Percentiles rank a stretch among this genome's conserved stretches.
phyloP scores from a whole-genome alignment of 2,797 vertebrate species.

The Peromyscus attwateri region DNA sequence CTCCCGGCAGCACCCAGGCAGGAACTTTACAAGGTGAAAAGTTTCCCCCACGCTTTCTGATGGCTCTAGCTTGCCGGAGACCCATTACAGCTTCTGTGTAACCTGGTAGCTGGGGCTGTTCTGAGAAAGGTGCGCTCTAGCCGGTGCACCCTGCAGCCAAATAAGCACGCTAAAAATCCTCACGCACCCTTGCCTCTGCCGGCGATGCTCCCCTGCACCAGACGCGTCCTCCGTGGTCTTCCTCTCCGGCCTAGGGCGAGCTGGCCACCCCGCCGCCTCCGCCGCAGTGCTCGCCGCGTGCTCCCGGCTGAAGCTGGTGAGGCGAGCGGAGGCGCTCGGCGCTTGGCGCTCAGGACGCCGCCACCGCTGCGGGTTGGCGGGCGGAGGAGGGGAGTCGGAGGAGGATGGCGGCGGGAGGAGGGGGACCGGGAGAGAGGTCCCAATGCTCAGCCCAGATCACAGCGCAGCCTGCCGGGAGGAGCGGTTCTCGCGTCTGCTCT shows the following conservation, averaged over 20 bases:
- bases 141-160: neutral
- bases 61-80: neutral
- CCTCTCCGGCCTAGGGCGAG: neutral
- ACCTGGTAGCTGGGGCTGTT: neutral
- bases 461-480: conserved; percentile 84
- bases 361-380: conserved; percentile 51
- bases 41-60: conserved; percentile 80
- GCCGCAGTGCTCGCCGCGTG: conserved; percentile 66
- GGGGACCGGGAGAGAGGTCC: neutral
- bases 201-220: conserved; percentile 34
- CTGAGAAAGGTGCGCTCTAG: neutral
- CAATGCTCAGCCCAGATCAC: conserved; percentile 72
- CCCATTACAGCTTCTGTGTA: neutral
- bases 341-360: conserved; percentile 64
- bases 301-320: conserved; percentile 29
- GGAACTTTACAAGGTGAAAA: conserved; percentile 84
- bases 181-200: conserved; percentile 80
- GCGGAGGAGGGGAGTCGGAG: conserved; percentile 16
- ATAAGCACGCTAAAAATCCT: neutral
- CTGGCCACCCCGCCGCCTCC: neutral
- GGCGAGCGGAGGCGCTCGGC: conserved; percentile 32
- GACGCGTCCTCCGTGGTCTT: neutral
- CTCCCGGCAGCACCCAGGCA: conserved; percentile 8
- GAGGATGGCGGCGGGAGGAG: neutral
- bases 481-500: neutral